Evolutionary conservation across 2,113 vertebrate genomes (phyloP).

Genomic region (Lonchura striata): DNA sequence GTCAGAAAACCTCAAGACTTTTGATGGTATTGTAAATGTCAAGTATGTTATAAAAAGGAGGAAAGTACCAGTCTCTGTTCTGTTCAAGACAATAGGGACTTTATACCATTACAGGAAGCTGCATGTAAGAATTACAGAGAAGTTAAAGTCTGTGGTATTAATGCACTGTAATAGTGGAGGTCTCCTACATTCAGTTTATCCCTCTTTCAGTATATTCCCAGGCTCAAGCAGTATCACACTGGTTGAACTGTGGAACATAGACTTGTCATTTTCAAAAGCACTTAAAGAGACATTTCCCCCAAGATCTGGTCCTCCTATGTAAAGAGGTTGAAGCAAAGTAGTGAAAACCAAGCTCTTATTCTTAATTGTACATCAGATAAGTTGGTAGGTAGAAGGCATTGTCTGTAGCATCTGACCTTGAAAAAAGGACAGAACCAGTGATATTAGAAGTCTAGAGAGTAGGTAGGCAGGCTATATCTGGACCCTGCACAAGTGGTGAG

Average conservation of each 20-base stretch:
- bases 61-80: slow-evolving; percentile 62
- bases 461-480: not conserved
- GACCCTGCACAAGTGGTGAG: not conserved
- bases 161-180: slow-evolving; percentile 28
- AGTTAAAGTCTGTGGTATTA: slow-evolving; percentile 46
- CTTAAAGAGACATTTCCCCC: not conserved
- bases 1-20: slow-evolving; percentile 76
- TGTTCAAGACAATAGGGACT: slow-evolving; percentile 57
- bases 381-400: not conserved
- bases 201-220: not conserved
- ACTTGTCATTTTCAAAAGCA: not conserved
- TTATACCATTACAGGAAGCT: slow-evolving; percentile 69
- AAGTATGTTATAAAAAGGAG: slow-evolving; percentile 58
- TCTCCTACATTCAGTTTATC: not conserved
- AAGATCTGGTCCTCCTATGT: not conserved
- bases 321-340: not conserved
- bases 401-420: not conserved
- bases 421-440: not conserved
- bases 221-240: not conserved
- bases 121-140: slow-evolving; percentile 62
- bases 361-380: not conserved
- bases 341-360: not conserved
- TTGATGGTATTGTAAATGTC: slow-evolving; percentile 74
- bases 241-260: not conserved
- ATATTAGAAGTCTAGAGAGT: not conserved